These are phyloP conservation scores for Papilio gigon DNA, from an alignment of 2,888 invertebrate genomes.

Conservation along the genomic window DNA sequence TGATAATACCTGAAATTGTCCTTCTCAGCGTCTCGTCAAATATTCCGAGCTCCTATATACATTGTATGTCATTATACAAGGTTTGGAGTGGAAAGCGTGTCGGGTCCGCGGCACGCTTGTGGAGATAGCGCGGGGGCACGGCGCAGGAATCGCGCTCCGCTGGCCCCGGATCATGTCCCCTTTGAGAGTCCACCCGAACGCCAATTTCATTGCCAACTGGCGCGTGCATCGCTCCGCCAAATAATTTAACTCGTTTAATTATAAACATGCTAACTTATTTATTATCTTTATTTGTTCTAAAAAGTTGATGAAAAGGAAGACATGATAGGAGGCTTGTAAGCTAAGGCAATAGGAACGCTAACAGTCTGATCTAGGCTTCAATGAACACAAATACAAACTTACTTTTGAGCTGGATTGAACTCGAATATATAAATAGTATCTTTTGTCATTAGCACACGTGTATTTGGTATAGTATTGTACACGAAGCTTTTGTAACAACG, in stretches of 20 bases:
- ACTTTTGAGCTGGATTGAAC: no score
- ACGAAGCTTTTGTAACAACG: conserved; percentile 29
- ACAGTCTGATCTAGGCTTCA: background rate
- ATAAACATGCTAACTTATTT: conserved; percentile 13
- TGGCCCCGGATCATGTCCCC: conserved; percentile 72
- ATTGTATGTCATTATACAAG: background rate
- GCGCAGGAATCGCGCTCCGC: conserved; percentile 75
- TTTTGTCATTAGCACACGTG: background rate
- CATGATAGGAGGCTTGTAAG: no score
- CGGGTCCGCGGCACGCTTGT: conserved; percentile 49
- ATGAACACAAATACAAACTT: background rate
- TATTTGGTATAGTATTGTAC: background rate
- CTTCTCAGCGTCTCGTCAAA: background rate
- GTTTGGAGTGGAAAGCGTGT: conserved; percentile 24
- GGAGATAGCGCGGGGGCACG: conserved; percentile 57
- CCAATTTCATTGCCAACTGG: conserved; percentile 74
- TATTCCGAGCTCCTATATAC: background rate
- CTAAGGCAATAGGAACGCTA: background rate
- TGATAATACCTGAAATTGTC: background rate
- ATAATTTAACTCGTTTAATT: conserved; percentile 38
- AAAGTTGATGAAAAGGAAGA: no score
- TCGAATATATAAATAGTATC: background rate
- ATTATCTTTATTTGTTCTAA: background rate
- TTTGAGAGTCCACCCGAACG: conserved; percentile 66
- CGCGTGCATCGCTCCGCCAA: conserved; percentile 61